A percentile compares a stretch with the other conserved stretches of the same genome.
Evolutionary conservation across 2,888 invertebrate species (phyloP).

Genomic region (Mantis religiosa): DNA sequence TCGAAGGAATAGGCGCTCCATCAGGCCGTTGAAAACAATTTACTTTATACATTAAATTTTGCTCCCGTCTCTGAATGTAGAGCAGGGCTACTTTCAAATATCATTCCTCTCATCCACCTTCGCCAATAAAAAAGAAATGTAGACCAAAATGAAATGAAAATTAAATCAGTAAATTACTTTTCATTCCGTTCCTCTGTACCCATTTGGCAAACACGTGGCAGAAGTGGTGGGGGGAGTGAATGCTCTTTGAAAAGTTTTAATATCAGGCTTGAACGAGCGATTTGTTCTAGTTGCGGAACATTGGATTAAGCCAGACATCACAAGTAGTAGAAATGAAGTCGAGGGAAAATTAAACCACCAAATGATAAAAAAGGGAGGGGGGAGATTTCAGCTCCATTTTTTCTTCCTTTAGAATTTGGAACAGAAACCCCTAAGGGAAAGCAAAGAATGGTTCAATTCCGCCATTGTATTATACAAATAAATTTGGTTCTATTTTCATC

Average conservation of each 20-base stretch:
- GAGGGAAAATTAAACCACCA: slow-evolving; percentile 13
- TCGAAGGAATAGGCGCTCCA: not conserved
- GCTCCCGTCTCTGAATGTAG: not conserved
- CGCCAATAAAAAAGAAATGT: slow-evolving; percentile 5
- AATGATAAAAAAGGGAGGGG: not conserved
- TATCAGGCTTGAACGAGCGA: slow-evolving; percentile 7
- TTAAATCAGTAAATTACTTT: slow-evolving; percentile 16
- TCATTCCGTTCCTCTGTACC: not conserved
- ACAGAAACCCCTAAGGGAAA: not conserved
- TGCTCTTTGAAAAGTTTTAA: slow-evolving; percentile 14
- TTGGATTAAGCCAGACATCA: slow-evolving; percentile 7
- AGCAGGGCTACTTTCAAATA: not conserved
- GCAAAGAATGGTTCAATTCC: not conserved
- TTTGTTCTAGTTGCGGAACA: slow-evolving; percentile 5
- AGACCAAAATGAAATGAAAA: slow-evolving; percentile 15
- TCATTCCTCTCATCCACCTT: not conserved
- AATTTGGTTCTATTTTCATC: not conserved
- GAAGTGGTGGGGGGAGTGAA: not conserved
- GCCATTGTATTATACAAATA: not conserved
- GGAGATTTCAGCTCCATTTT: not conserved
- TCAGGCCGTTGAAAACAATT: not conserved
- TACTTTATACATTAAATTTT: not conserved
- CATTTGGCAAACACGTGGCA: slow-evolving; percentile 15
- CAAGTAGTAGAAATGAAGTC: slow-evolving; percentile 9
- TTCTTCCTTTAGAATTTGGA: not conserved